Evolutionary conservation across 2,113 vertebrate species (phyloP).

Genomic region (Tichodroma muraria): DNA sequence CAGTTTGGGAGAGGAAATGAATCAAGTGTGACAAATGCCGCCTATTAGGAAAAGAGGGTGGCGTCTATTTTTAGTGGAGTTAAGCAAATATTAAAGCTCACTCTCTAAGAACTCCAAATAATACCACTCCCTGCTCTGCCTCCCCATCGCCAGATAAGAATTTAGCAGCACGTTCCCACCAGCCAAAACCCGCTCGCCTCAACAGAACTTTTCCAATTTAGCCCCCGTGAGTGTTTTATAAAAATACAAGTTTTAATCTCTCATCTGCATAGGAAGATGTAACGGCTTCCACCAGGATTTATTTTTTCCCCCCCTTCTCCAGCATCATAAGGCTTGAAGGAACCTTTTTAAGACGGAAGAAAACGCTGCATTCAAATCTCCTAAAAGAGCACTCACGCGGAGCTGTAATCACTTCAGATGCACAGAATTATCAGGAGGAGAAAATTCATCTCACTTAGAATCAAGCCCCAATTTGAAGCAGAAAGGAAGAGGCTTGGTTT

Average conservation of each 20-base stretch:
- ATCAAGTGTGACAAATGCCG: conserved; percentile 67
- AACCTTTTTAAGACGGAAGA: conserved; percentile 50
- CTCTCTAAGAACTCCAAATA: conserved; percentile 64
- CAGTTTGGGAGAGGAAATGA: conserved; percentile 65
- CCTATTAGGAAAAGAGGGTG: conserved; percentile 69
- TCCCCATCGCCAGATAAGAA: background rate
- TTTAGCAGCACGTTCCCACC: conserved; percentile 1
- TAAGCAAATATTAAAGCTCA: conserved; percentile 61
- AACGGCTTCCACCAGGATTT: background rate
- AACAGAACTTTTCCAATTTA: conserved; percentile 14
- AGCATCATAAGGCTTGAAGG: conserved; percentile 14
- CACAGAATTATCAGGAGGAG: conserved; percentile 60
- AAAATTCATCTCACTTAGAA: conserved; percentile 63
- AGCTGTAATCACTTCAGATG: conserved; percentile 66
- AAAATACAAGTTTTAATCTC: conserved; percentile 44
- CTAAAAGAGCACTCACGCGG: conserved; percentile 52
- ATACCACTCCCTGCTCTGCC: conserved; percentile 12
- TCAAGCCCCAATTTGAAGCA: conserved; percentile 57
- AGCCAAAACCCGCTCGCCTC: conserved; percentile 13
- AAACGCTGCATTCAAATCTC: conserved; percentile 51
- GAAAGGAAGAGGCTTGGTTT: conserved; percentile 60
- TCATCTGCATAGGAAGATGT: conserved; percentile 25
- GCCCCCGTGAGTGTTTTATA: background rate
- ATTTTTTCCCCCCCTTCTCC: background rate
- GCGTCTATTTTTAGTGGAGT: conserved; percentile 69